These are phyloP conservation scores for Salarias fasciatus DNA, from an alignment of 2,797 vertebrate species.

Conservation along the genomic window DNA sequence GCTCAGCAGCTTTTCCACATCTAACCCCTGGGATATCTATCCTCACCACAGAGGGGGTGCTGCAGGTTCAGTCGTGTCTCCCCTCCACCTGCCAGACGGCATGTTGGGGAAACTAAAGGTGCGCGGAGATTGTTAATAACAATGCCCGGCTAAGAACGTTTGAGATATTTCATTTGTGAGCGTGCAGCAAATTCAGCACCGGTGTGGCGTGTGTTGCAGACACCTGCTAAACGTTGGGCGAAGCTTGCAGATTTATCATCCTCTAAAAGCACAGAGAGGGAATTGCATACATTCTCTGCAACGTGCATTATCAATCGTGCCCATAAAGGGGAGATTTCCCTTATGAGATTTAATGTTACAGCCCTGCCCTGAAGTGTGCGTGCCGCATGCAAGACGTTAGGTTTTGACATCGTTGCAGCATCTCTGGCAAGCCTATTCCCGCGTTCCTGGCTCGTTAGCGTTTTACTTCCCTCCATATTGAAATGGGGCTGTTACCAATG, in stretches of 20 bases:
- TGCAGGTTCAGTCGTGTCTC: constrained; percentile 52
- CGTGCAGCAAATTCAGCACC: constrained; percentile 31
- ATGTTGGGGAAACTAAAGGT: constrained; percentile 31
- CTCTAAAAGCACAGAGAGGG: constrained; percentile 54
- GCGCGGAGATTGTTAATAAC: constrained; percentile 26
- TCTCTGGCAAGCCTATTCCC: constrained; percentile 61
- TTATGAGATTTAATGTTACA: constrained; percentile 58
- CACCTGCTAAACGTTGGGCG: constrained; percentile 34
- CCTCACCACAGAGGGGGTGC: constrained; percentile 61
- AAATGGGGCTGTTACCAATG: constrained; percentile 63
- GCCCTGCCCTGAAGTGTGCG: constrained; percentile 55
- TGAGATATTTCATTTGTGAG: constrained; percentile 35
- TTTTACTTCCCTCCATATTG: constrained; percentile 53
- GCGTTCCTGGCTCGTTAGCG: constrained; percentile 61
- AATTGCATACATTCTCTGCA: constrained; percentile 49
- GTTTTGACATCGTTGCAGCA: constrained; percentile 65
- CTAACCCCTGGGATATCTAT: constrained; percentile 65
- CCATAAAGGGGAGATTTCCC: constrained; percentile 59
- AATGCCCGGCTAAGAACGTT: constrained; percentile 16
- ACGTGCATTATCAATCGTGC: constrained; percentile 46
- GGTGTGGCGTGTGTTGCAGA: constrained; percentile 42
- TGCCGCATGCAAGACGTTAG: constrained; percentile 59
- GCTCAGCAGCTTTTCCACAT: constrained; percentile 64
- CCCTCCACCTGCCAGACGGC: constrained; percentile 54
- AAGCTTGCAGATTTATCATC: constrained; percentile 59